Percentiles rank a stretch among this genome's conserved stretches.
phyloP scores from a whole-genome alignment of 2,888 invertebrate species.

The Heliothis peltigera region DNA sequence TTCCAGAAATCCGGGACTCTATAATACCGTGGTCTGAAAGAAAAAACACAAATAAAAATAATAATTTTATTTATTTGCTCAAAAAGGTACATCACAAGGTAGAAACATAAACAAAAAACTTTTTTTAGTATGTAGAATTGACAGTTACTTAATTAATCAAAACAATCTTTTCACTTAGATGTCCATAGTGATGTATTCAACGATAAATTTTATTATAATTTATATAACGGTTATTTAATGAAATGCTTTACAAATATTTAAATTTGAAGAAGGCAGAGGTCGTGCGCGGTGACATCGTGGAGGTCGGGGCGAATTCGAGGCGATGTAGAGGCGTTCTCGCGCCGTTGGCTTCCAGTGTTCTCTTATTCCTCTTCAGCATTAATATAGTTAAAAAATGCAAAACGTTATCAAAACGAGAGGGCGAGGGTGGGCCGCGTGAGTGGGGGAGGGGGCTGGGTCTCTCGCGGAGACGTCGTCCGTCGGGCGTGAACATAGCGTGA shows the following conservation, averaged over 20 bases:
- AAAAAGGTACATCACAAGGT: too few species aligned
- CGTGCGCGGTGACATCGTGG: constrained; percentile 3
- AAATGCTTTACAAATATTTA: constrained; percentile 35
- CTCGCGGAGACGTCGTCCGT: constrained; percentile 70
- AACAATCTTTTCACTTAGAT: constrained; percentile 15
- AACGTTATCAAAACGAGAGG: constrained; percentile 73
- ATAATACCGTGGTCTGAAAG: too few species aligned
- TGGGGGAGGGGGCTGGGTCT: constrained; percentile 32
- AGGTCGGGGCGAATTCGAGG: not conserved
- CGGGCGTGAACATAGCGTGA: constrained; percentile 81
- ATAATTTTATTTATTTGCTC: too few species aligned
- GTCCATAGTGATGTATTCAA: constrained; percentile 22
- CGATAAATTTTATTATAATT: constrained; percentile 40
- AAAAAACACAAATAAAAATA: too few species aligned
- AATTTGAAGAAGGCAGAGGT: constrained; percentile 17
- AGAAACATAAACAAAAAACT: too few species aligned
- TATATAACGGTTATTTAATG: constrained; percentile 11
- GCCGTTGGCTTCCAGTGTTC: constrained; percentile 37
- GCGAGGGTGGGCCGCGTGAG: constrained; percentile 1
- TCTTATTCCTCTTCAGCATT: constrained; percentile 61
- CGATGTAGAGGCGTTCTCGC: not conserved
- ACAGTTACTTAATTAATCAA: constrained; percentile 12
- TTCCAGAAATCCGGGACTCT: too few species aligned
- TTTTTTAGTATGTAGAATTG: too few species aligned
- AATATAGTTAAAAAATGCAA: constrained; percentile 68